phyloP scores from a whole-genome alignment of 2,113 vertebrate genomes.

The Psittacus erithacus region DNA sequence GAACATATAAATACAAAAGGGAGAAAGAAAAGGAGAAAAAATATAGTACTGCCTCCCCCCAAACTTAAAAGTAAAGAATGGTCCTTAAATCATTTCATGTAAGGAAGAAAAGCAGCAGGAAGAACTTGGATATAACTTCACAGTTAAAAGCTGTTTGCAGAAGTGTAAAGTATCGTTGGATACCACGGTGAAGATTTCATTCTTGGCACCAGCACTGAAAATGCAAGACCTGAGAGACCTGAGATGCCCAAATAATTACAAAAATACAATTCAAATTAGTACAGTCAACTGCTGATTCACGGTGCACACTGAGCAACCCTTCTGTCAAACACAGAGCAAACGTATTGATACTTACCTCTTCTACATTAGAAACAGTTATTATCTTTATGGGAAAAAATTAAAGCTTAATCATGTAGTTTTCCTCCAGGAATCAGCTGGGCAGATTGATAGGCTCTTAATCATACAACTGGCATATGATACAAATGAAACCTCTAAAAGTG shows the following conservation, averaged over 20 bases:
- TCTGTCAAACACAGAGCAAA: neutral
- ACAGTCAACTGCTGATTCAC: neutral
- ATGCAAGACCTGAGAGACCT: conserved; percentile 46
- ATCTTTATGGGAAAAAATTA: neutral
- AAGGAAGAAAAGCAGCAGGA: conserved; percentile 30
- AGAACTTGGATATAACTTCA: conserved; percentile 8
- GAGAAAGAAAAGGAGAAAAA: neutral
- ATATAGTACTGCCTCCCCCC: neutral
- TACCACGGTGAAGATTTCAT: conserved; percentile 7
- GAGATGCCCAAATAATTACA: conserved; percentile 37
- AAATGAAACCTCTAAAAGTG: neutral
- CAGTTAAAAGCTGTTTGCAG: conserved; percentile 37
- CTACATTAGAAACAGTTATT: conserved; percentile 48
- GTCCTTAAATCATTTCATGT: conserved; percentile 15
- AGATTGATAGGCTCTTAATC: neutral
- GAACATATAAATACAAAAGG: neutral
- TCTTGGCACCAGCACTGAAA: conserved; percentile 50
- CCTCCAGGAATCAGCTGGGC: conserved; percentile 23
- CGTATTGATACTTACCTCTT: conserved; percentile 43
- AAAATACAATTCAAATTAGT: conserved; percentile 38
- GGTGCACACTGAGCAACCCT: neutral
- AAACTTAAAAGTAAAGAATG: neutral
- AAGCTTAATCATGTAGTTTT: conserved; percentile 7
- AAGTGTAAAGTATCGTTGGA: conserved; percentile 10
- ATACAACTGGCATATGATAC: conserved; percentile 4